phyloP scores from a whole-genome alignment of 2,797 vertebrate genomes.

The Labeo calbasu region DNA sequence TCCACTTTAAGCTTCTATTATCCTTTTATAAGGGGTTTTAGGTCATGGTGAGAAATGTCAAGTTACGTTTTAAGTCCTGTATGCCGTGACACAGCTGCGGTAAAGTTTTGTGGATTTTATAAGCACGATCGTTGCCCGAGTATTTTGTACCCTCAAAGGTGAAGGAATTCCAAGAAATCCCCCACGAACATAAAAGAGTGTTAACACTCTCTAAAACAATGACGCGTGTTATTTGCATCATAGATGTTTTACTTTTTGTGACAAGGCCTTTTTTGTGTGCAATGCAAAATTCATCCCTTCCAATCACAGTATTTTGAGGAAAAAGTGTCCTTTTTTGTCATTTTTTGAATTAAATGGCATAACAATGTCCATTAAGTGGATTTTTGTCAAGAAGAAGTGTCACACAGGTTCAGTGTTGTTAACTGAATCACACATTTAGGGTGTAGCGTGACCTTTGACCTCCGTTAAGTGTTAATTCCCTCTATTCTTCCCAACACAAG shows the following conservation, averaged over 20 bases:
- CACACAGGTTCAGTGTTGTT: conserved; percentile 25
- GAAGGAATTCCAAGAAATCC: conserved; percentile 65
- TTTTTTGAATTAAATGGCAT: conserved; percentile 44
- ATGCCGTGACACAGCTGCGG: background rate
- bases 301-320: conserved; percentile 33
- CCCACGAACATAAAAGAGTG: conserved; percentile 43
- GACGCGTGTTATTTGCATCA: conserved; percentile 50
- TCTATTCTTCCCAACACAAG: conserved; percentile 21
- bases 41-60: conserved; percentile 37
- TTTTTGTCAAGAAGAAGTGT: conserved; percentile 26
- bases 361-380: conserved; percentile 51
- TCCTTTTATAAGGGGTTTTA: conserved; percentile 27
- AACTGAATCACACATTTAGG: conserved; percentile 20
- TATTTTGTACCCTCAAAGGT: conserved; percentile 49
- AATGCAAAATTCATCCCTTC: conserved; percentile 42
- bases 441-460: conserved; percentile 2
- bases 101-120: conserved; percentile 24
- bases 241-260: conserved; percentile 53
- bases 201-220: conserved; percentile 58
- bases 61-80: background rate
- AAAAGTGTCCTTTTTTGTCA: conserved; percentile 47
- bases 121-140: background rate
- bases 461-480: background rate
- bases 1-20: conserved; percentile 46
- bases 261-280: conserved; percentile 49